These are phyloP conservation scores for Dipus sagitta DNA, from an alignment of 2,797 vertebrate genomes.

Conservation along the genomic window DNA sequence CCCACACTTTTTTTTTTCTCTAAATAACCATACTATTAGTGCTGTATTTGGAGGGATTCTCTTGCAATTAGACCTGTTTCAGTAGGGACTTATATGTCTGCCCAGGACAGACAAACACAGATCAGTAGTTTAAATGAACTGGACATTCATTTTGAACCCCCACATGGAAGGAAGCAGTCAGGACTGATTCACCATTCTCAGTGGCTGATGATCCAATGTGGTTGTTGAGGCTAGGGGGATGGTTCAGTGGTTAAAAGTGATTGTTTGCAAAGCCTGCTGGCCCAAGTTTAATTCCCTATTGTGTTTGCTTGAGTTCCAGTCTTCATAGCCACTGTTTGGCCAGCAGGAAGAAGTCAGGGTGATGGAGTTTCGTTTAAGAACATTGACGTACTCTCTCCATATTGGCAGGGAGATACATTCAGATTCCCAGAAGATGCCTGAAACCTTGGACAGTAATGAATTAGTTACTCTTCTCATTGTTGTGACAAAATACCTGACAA, in stretches of 20 bases:
- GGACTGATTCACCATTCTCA: neutral
- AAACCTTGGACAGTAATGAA: neutral
- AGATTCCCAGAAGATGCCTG: neutral
- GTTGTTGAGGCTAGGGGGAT: too few species aligned
- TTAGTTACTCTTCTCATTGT: neutral
- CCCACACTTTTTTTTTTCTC: neutral
- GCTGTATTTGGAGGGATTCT: neutral
- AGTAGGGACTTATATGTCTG: neutral
- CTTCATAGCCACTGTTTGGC: constrained; percentile 3
- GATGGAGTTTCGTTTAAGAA: constrained; percentile 43
- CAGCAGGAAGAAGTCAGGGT: neutral
- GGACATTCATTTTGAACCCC: neutral
- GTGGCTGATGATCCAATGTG: neutral
- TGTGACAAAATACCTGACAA: neutral
- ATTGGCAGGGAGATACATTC: neutral
- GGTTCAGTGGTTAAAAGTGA: too few species aligned
- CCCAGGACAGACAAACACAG: neutral
- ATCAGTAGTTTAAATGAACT: neutral
- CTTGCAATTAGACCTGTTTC: neutral
- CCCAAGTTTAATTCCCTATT: too few species aligned
- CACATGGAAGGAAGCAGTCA: neutral
- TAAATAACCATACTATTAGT: neutral
- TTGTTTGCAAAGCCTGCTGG: too few species aligned
- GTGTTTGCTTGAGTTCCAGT: neutral
- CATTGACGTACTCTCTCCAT: too few species aligned